Evolutionary conservation across 2,113 vertebrate genomes (phyloP).

Genomic region (Halichoerus grypus): DNA sequence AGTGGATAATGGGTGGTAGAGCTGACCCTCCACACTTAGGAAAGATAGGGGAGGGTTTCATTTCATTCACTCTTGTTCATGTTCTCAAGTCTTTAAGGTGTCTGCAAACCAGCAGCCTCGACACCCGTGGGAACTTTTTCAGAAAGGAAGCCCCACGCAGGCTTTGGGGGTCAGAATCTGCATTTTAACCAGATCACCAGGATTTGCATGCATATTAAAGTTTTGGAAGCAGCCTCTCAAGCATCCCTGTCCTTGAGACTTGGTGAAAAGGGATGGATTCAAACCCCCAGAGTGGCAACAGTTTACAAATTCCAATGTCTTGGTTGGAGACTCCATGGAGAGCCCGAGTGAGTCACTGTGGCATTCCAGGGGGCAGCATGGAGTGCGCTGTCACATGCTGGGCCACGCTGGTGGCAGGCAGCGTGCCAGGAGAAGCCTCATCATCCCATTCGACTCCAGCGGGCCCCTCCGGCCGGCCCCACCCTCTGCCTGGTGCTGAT

Average conservation of each 20-base stretch:
- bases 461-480: background rate
- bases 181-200: background rate
- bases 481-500: background rate
- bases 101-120: background rate
- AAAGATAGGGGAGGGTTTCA: background rate
- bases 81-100: background rate
- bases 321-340: constrained; percentile 24
- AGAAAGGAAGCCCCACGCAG: background rate
- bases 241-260: background rate
- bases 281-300: background rate
- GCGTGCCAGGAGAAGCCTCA: background rate
- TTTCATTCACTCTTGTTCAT: background rate
- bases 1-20: background rate
- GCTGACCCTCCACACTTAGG: background rate
- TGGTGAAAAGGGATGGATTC: background rate
- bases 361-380: background rate
- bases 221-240: background rate
- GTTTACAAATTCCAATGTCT: background rate
- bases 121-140: background rate
- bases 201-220: too few species aligned
- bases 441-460: background rate
- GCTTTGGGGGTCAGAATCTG: background rate
- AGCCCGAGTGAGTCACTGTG: background rate
- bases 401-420: background rate
- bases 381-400: background rate